A percentile compares a stretch with the other conserved stretches of the same genome.
Evolutionary conservation across 1,140 invertebrate genomes (phyloP).

Genomic region (Bombus turneri): DNA sequence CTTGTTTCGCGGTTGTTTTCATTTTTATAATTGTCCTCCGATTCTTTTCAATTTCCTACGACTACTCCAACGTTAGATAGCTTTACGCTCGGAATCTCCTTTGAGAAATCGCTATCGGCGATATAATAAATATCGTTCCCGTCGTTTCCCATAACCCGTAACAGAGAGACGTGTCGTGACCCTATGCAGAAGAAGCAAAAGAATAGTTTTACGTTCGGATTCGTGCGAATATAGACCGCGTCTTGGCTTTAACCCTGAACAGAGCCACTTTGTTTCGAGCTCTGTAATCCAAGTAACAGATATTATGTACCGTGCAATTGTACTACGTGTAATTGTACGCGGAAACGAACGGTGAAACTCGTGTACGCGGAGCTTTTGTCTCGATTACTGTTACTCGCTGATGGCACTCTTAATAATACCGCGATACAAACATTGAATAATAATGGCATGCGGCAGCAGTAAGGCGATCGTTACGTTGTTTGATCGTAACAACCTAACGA

Average conservation of each 20-base stretch:
- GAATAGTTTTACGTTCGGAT: background rate
- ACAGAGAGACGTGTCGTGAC: too few species aligned
- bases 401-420: constrained; percentile 32
- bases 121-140: too few species aligned
- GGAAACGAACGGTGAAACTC: constrained; percentile 32
- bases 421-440: constrained; percentile 20
- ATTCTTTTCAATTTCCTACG: too few species aligned
- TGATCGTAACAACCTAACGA: too few species aligned
- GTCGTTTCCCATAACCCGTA: too few species aligned
- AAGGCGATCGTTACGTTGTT: background rate
- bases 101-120: too few species aligned
- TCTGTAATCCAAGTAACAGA: constrained; percentile 15
- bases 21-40: fast-evolving
- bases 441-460: background rate
- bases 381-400: constrained; percentile 24
- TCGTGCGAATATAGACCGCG: background rate
- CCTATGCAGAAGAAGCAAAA: background rate
- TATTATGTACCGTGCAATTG: constrained; percentile 26
- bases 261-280: constrained; percentile 22
- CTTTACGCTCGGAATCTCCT: too few species aligned
- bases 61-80: fast-evolving
- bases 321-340: constrained; percentile 33
- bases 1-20: fast-evolving
- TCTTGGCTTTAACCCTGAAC: constrained; percentile 7
- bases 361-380: constrained; percentile 16